phyloP scores from a whole-genome alignment of 2,113 vertebrate species.

The Cheirogaleus medius region DNA sequence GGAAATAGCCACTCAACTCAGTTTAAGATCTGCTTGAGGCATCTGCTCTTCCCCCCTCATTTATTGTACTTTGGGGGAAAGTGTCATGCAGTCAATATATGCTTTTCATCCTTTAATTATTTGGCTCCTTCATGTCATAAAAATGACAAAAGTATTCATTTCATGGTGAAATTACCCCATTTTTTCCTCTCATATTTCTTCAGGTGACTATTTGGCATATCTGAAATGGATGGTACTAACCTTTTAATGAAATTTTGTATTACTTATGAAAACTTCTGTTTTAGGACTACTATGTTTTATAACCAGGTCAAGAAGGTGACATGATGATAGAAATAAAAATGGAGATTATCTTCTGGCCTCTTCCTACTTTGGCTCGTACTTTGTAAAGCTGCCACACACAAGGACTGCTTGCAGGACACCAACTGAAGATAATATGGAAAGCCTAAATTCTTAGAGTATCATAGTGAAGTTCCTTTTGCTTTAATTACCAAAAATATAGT shows the following conservation, averaged over 20 bases:
- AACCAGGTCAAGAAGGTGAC: background rate
- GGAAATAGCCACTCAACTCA: background rate
- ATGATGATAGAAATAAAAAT: background rate
- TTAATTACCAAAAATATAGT: background rate
- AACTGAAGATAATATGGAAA: background rate
- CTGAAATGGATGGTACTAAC: background rate
- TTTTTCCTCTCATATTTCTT: background rate
- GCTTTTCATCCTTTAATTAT: background rate
- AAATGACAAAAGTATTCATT: background rate
- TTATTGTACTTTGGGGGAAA: background rate
- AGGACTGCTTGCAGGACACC: background rate
- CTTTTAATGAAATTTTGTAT: background rate
- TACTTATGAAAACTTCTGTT: background rate
- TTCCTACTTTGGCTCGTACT: background rate
- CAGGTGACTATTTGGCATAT: background rate
- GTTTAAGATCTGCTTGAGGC: background rate
- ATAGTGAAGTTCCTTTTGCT: background rate
- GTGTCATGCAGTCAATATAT: background rate
- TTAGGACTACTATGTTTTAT: background rate
- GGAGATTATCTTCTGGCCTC: background rate
- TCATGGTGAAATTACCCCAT: background rate
- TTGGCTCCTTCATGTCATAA: background rate
- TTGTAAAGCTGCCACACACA: background rate
- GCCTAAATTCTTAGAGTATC: background rate
- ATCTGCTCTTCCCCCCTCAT: background rate